Evolutionary conservation across 1,140 invertebrate species (phyloP).

Genomic region (Akabosia matsudoensis): DNA sequence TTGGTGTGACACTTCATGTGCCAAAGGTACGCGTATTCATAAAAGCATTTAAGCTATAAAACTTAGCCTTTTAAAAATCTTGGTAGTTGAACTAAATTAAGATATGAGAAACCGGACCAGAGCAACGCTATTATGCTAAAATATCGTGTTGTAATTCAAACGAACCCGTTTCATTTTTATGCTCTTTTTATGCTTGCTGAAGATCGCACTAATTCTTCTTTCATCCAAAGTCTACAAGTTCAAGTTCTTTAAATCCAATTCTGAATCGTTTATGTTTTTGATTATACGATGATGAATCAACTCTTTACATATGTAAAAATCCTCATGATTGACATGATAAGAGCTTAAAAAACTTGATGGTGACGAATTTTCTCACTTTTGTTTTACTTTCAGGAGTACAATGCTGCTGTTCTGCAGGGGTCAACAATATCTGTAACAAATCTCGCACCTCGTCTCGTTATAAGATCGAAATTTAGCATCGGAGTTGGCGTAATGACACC

Average conservation of each 20-base stretch:
- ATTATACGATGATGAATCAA: too few species aligned
- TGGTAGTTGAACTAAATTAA: too few species aligned
- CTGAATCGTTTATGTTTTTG: too few species aligned
- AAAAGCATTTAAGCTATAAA: background rate
- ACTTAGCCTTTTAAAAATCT: background rate
- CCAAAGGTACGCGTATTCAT: slow-evolving; percentile 27
- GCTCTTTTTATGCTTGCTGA: too few species aligned
- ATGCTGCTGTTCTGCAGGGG: slow-evolving; percentile 37
- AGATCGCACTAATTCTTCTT: too few species aligned
- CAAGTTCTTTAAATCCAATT: too few species aligned
- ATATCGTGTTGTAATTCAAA: too few species aligned
- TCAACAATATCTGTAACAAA: slow-evolving; percentile 38
- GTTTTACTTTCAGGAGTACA: slow-evolving; percentile 28
- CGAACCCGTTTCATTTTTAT: too few species aligned
- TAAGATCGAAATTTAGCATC: slow-evolving; percentile 44
- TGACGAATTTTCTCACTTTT: background rate
- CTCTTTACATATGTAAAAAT: too few species aligned
- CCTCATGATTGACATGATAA: slow-evolving; percentile 5
- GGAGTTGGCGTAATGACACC: slow-evolving; percentile 46
- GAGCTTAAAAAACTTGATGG: slow-evolving; percentile 20
- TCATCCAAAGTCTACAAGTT: too few species aligned
- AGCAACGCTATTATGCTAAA: too few species aligned
- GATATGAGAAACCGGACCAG: too few species aligned
- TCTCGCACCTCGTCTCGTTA: slow-evolving; percentile 35
- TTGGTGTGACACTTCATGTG: slow-evolving; percentile 26